phyloP scores from a whole-genome alignment of 2,797 vertebrate genomes.

The Chelidonichthys spinosus region DNA sequence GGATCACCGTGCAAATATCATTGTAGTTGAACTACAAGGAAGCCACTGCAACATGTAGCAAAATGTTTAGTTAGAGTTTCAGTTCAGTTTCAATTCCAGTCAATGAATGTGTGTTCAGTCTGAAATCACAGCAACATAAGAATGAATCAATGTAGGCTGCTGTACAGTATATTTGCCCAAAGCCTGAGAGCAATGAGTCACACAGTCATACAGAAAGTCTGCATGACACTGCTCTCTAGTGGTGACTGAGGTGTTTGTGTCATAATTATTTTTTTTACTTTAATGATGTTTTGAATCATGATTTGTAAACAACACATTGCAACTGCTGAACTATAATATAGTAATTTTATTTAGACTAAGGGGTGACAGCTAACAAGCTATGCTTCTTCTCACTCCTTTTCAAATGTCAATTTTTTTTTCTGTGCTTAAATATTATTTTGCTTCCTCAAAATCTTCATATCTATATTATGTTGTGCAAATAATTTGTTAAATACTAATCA shows the following conservation, averaged over 20 bases:
- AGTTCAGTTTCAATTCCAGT: not conserved
- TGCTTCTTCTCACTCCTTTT: too few relatives aligned
- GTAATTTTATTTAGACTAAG: too few relatives aligned
- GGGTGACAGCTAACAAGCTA: too few relatives aligned
- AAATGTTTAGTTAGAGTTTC: not conserved
- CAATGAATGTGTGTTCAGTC: not conserved
- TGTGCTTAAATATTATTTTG: too few relatives aligned
- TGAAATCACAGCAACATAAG: not conserved
- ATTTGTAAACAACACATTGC: not conserved
- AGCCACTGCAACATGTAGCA: not conserved
- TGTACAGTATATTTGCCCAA: not conserved
- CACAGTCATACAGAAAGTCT: not conserved
- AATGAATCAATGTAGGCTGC: not conserved
- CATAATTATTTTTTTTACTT: not conserved
- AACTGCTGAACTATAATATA: too few relatives aligned
- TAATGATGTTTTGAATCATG: not conserved
- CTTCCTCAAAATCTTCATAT: too few relatives aligned
- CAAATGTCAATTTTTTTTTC: too few relatives aligned
- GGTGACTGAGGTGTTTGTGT: not conserved
- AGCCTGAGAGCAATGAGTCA: not conserved
- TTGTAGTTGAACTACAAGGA: not conserved
- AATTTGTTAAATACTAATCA: too few relatives aligned
- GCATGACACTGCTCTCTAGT: constrained; percentile 48
- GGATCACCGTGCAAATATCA: not conserved
- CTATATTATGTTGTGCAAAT: too few relatives aligned